These are phyloP conservation scores for Lagocephalus sceleratus DNA, from an alignment of 2,797 vertebrate genomes.

Conservation along the genomic window DNA sequence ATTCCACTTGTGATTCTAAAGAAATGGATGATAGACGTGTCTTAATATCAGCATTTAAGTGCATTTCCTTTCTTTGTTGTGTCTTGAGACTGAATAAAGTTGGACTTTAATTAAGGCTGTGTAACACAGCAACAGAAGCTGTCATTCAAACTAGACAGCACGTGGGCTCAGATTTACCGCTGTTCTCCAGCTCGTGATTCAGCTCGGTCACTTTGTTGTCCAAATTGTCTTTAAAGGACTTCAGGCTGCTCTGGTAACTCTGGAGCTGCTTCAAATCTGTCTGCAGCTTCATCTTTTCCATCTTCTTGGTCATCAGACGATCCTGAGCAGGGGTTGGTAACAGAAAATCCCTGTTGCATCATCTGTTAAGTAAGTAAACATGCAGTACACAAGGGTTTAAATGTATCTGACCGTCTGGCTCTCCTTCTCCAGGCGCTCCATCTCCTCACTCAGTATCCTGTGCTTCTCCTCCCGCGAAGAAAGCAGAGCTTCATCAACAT, in stretches of 20 bases:
- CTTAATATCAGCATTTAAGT: too few species aligned
- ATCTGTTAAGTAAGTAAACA: not conserved
- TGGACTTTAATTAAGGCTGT: not conserved
- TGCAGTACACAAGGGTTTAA: not conserved
- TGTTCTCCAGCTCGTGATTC: slow-evolving; percentile 79
- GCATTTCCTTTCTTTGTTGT: too few species aligned
- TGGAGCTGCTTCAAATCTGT: slow-evolving; percentile 88
- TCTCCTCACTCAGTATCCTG: slow-evolving; percentile 80
- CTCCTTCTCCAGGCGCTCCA: slow-evolving; percentile 86
- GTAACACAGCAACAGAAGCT: too few species aligned
- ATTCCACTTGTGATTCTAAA: too few species aligned
- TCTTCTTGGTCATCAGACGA: slow-evolving; percentile 82
- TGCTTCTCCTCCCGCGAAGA: slow-evolving; percentile 80
- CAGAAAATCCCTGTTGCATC: not conserved
- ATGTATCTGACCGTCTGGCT: slow-evolving; percentile 79
- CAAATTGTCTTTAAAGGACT: slow-evolving; percentile 79
- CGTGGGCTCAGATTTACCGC: slow-evolving; percentile 72
- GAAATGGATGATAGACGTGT: too few species aligned
- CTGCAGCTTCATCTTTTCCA: slow-evolving; percentile 82
- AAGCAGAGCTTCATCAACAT: slow-evolving; percentile 82
- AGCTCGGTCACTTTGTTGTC: slow-evolving; percentile 78
- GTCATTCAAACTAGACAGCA: not conserved
- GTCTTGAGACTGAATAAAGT: too few species aligned
- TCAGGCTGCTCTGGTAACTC: slow-evolving; percentile 80
- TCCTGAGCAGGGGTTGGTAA: slow-evolving; percentile 74